A percentile compares a stretch with the other conserved stretches of the same genome.
These are phyloP conservation scores for Cataglyphis albicans DNA, from an alignment of 2,888 invertebrate species.

Conservation along the genomic window DNA sequence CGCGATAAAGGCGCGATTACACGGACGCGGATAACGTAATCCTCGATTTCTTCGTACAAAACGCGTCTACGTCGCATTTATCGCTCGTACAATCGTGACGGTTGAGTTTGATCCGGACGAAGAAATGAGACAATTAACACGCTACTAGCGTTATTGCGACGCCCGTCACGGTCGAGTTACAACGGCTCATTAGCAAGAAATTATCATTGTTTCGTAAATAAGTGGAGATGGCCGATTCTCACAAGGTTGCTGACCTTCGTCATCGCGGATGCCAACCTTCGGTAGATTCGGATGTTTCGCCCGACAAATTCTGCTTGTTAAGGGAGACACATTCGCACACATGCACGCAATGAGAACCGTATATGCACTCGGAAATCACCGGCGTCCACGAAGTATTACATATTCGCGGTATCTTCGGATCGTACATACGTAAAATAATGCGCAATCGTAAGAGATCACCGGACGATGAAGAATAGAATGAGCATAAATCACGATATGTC, in stretches of 20 bases:
- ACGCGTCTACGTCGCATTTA: not conserved
- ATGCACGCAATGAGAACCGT: slow-evolving; percentile 52
- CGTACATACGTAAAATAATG: slow-evolving; percentile 9
- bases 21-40: slow-evolving; percentile 9
- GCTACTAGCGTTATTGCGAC: slow-evolving; percentile 10
- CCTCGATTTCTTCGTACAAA: not conserved
- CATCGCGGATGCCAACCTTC: slow-evolving; percentile 21
- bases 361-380: slow-evolving; percentile 48
- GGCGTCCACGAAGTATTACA: slow-evolving; percentile 29
- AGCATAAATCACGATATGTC: slow-evolving; percentile 57
- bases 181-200: slow-evolving; percentile 30
- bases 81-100: not conserved
- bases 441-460: slow-evolving; percentile 59
- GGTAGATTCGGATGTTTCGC: not conserved
- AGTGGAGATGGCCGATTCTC: slow-evolving; percentile 54
- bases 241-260: slow-evolving; percentile 58
- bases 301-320: slow-evolving; percentile 47
- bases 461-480: slow-evolving; percentile 44
- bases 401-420: not conserved
- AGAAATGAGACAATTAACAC: slow-evolving; percentile 50
- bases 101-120: slow-evolving; percentile 7
- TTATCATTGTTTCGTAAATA: slow-evolving; percentile 39
- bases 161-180: slow-evolving; percentile 21
- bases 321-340: slow-evolving; percentile 11
- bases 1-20: slow-evolving; percentile 25